A percentile compares a stretch with the other conserved stretches of the same genome.
Conservation (phyloP, 2,113 vertebrate genomes). For the Crotalus tigris region DNA sequence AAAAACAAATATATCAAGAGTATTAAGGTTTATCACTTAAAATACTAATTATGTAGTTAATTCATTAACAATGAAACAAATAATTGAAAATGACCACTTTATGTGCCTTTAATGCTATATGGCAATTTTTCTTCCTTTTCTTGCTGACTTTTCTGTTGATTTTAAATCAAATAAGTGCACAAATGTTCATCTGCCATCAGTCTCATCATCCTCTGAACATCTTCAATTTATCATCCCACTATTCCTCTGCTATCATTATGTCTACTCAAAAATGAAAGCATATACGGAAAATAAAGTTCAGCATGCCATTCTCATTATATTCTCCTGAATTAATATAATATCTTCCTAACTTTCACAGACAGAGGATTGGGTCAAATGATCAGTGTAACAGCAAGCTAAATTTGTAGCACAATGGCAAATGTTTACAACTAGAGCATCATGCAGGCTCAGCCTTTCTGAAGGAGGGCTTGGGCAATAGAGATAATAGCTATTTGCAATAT, state of each 20-base stretch:
- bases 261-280: not conserved
- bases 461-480: not conserved
- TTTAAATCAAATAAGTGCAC: not conserved
- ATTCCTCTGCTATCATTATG: not conserved
- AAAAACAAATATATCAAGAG: not conserved
- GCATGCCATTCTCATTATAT: not conserved
- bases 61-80: not conserved
- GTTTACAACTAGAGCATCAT: not conserved
- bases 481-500: not conserved
- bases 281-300: not conserved
- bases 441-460: not conserved
- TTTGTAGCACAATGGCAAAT: not conserved
- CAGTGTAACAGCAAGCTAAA: not conserved
- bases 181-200: not conserved
- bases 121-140: not conserved
- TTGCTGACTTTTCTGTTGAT: not conserved
- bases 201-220: not conserved
- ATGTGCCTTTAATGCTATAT: not conserved
- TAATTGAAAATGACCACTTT: not conserved
- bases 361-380: not conserved
- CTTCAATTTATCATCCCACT: not conserved
- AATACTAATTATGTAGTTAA: not conserved
- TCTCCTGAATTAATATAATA: not conserved
- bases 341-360: not conserved
- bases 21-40: not conserved